Base-by-base conservation (phyloP, 2,888 invertebrate genomes). In the Sinhomidia bicolor region DNA sequence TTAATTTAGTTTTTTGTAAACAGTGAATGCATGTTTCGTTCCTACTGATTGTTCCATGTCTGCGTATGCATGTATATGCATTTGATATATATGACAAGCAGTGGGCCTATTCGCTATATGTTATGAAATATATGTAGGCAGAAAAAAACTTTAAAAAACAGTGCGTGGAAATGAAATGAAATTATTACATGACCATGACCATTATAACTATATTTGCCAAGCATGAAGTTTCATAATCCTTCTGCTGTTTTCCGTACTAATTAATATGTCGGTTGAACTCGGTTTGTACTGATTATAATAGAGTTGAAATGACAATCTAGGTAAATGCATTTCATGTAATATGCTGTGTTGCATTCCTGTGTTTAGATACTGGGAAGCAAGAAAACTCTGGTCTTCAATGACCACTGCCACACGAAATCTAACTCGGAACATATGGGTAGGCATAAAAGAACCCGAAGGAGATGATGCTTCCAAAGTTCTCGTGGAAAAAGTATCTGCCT, bases 341-440 rank as follows among this genome's bases (percentile, higher is more conserved):
- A n/a, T n/a, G n/a, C n/a, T n/a, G n/a, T n/a, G n/a, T n/a, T n/a
- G n/a, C n/a, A n/a, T n/a, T n/a, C n/a, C n/a, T n/a, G n/a, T n/a
- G n/a, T n/a, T n/a, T 51, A 90, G 91, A 62, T 90, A 91, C 62
- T 89, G 87, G 88, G 90, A 91, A 89, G 90, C 89, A n/a, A 82
- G 91, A 20, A 80, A 83, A 29, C 84, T 90, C 0, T 91, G 91
- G 91, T 89, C 89, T 4, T 85, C 88, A 32, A 90, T 91, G 90
- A 90, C 90, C 10, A 84, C 83, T 10, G 90, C 76, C 51, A 90
- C 90, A 32, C 90, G 91, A 14, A 89, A 85, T 9, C 87, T 91
- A 32, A 90, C 90, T 5, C 74, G 90, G 0, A 88, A 86, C 44
- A 90, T 91, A 76, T 91, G 91, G 91, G 85, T 84, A 10, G 90